Base-by-base conservation (phyloP, 2,888 invertebrate genomes). In the Crepidodera aurea region DNA sequence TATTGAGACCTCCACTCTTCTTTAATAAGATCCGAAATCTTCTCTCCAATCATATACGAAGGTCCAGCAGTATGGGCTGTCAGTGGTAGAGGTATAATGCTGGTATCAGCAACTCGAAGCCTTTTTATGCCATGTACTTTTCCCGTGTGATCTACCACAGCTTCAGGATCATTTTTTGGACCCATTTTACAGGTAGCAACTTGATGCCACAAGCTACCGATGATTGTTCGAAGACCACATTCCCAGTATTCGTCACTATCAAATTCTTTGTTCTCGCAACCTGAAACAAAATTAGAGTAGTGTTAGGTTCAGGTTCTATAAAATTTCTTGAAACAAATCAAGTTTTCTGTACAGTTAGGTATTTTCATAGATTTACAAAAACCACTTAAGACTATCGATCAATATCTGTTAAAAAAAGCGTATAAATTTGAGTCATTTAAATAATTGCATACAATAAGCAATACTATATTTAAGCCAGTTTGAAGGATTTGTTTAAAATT, bases 111-210 rank as follows among this genome's bases (percentile, higher is more conserved):
- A 0, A 87, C 85, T 37, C 87, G 77, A 15, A 87, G 76, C 3
- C 80, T 76, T 7, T 79, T 71, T 4, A 87, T 74, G 0, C 85
- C 86, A 64, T 85, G 77, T 0, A 87, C 86, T 55, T 77, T 78
- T 4, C 86, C 74, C 46, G 82, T 76, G 1, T 83, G 79, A 70
- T 87, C 85, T 0, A 88, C 87, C 0, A 88, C 87, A 0, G 86
- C 84, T 50, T 79, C 78, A 0, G 81, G 78, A 72, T 87, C 86
- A 7, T 66, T 70, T 4, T 68, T 40, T 0, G 84, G 84, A 0
- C 86, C 86, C 86, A 87, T 86, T 71, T 84, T 85, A 32, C 81
- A 84, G 0, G 86, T 86, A 0, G 84, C 82, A 4, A 84, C 79
- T 72, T 85, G 85, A 65, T 85, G 84, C 67, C 84, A 82, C 68